Percentiles rank a stretch among this genome's conserved stretches.
These are phyloP conservation scores for Diplodus sargus DNA, from an alignment of 2,797 vertebrate genomes.

Conservation along the genomic window DNA sequence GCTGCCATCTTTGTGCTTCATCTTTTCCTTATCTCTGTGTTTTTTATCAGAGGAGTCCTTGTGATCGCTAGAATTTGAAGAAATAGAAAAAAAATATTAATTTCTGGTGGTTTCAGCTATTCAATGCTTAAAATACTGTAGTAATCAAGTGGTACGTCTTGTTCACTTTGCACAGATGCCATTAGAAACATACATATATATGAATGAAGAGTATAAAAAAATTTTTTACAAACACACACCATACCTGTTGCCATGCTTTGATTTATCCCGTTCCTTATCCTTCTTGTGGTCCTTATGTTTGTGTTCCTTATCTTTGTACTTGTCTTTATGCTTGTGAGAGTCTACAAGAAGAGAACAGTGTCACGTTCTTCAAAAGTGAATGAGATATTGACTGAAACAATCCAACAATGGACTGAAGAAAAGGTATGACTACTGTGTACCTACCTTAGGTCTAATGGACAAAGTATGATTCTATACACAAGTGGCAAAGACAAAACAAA, in stretches of 20 bases:
- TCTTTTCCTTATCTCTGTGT: conserved; percentile 94
- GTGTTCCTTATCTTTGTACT: conserved; percentile 98
- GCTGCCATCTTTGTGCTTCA: conserved; percentile 89
- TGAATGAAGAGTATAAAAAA: background rate
- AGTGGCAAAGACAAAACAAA: background rate
- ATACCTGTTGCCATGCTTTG: conserved; percentile 97
- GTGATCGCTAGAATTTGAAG: conserved; percentile 86
- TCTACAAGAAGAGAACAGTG: conserved; percentile 79
- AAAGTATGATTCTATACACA: background rate
- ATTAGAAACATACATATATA: conserved; percentile 5
- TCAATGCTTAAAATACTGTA: background rate
- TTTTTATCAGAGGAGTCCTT: conserved; percentile 95
- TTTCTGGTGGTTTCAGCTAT: background rate
- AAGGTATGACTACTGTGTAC: background rate
- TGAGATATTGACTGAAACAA: background rate
- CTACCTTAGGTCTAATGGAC: background rate
- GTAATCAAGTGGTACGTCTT: background rate
- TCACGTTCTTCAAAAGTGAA: background rate
- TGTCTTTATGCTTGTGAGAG: conserved; percentile 97
- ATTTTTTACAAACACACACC: background rate
- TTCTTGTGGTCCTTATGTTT: conserved; percentile 99
- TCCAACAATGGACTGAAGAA: background rate
- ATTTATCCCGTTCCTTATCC: conserved; percentile 96
- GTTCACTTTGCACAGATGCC: background rate
- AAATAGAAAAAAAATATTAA: conserved; percentile 14